Conservation (phyloP, 2,113 vertebrate genomes). For the Ramphastos sulfuratus region DNA sequence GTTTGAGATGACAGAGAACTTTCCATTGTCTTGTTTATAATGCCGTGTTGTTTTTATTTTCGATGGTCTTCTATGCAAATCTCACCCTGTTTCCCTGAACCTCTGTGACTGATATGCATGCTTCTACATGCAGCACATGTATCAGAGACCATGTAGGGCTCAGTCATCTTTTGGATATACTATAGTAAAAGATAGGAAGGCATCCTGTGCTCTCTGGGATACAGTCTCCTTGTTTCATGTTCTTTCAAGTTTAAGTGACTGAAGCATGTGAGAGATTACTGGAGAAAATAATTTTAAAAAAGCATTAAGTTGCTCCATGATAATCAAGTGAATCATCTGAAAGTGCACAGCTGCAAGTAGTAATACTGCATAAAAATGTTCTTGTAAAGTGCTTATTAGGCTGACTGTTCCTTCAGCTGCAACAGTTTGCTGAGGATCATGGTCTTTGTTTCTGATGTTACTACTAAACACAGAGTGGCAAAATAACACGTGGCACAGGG, state of each 20-base stretch:
- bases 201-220: background rate
- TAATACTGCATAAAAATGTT: constrained; percentile 5
- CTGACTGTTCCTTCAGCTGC: background rate
- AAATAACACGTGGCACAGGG: background rate
- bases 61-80: background rate
- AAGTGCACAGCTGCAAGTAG: constrained; percentile 63
- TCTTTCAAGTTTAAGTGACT: constrained; percentile 48
- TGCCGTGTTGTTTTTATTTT: background rate
- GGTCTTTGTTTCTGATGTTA: constrained; percentile 45
- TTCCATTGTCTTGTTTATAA: background rate
- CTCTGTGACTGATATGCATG: background rate
- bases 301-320: constrained; percentile 23
- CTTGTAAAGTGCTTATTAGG: constrained; percentile 12
- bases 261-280: constrained; percentile 45
- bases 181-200: background rate
- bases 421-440: background rate
- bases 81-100: background rate
- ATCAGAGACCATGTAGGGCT: background rate
- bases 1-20: background rate
- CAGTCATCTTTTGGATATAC: background rate
- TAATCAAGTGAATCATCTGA: constrained; percentile 27
- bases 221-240: constrained; percentile 1
- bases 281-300: constrained; percentile 29
- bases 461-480: constrained; percentile 46
- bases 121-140: background rate